Evolutionary conservation across 2,888 invertebrate genomes (phyloP), one percentile per base, ranked within the genome.

Genomic region (Colostygia pectinataria): DNA sequence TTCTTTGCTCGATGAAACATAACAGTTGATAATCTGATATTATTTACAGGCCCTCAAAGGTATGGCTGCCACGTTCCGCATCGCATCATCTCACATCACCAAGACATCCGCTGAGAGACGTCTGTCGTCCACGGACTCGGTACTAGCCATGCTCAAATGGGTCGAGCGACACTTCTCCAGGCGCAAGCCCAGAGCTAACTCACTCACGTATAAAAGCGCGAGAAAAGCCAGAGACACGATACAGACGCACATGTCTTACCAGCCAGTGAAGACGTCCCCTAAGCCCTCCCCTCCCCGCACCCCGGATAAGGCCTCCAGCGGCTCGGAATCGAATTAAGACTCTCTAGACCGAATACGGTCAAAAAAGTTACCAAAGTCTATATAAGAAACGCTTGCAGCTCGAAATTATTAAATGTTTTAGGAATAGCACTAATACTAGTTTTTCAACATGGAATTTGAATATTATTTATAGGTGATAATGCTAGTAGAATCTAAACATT

Each of bases 41-140:
- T 33, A 4, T 42, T 57, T 56, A 25, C 74, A 97, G 96, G 96
- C 97, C 0, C 87, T 97, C 46, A 97, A 97, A 90, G 97, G 97
- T 78, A 97, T 97, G 96, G 97, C 97, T 0, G 95, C 96, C 0
- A 97, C 97, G 2, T 97, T 97, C 92, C 93, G 97, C 39, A 96
- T 97, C 6, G 94, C 96, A 0, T 94, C 96, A 0, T 96, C 96
- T 0, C 92, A 93, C 71, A 96, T 97, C 65, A 95, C 95, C 3
- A 95, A 95, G 71, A 97, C 97, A 0, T 95, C 95, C 0, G 97
- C 97, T 0, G 97, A 97, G 72, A 92, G 96, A 38, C 95, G 97
- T 51, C 88, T 97, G 33, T 96, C 97, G 0, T 96, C 96, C 24
- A 96, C 97, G 0, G 97, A 97, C 81, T 96, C 97, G 0, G 97